A percentile compares a stretch with the other conserved stretches of the same genome.
phyloP scores from a whole-genome alignment of 2,797 vertebrate species.

The Psittacula derbiana region DNA sequence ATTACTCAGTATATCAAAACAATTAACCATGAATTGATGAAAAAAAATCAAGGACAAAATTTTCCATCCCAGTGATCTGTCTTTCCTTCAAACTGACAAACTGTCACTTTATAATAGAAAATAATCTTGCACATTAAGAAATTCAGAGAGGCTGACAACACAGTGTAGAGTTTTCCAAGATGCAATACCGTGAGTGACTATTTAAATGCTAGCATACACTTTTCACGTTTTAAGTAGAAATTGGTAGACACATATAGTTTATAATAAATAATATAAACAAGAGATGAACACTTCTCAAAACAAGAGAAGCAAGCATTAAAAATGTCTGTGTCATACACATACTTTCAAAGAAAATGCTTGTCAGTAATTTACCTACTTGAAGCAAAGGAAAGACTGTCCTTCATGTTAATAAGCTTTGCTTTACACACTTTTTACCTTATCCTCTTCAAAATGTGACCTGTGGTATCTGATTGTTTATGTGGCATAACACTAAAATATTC shows the following conservation, averaged over 20 bases:
- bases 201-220: not conserved
- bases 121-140: not conserved
- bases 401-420: not conserved
- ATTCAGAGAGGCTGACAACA: not conserved
- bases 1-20: not conserved
- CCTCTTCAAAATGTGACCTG: not conserved
- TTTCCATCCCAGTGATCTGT: not conserved
- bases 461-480: not conserved
- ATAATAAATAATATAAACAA: not conserved
- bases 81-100: not conserved
- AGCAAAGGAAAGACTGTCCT: not conserved
- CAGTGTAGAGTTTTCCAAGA: not conserved
- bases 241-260: not conserved
- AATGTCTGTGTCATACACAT: not conserved
- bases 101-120: not conserved
- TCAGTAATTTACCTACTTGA: not conserved
- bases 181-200: not conserved
- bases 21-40: not conserved
- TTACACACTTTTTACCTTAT: not conserved
- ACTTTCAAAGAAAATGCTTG: not conserved
- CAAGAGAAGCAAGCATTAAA: not conserved
- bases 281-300: not conserved
- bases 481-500: not conserved
- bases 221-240: not conserved
- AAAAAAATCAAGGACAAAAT: not conserved